Evolutionary conservation across 1,140 invertebrate genomes (phyloP).

Genomic region (Bombus consobrinus): DNA sequence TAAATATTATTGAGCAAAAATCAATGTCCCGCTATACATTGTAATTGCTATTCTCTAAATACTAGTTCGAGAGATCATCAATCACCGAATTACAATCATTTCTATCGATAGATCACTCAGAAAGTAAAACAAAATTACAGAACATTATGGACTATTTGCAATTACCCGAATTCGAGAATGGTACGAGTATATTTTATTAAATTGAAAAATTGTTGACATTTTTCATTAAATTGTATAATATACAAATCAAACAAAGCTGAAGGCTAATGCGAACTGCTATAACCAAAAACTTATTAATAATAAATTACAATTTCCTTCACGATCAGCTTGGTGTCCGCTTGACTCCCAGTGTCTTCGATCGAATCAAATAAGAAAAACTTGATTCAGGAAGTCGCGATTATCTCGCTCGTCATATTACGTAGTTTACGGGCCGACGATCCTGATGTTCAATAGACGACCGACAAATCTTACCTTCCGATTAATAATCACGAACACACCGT

Average conservation of each 20-base stretch:
- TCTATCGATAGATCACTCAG: too few species aligned
- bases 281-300: neutral
- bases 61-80: fast-evolving
- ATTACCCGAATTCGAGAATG: fast-evolving
- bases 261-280: neutral
- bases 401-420: neutral
- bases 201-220: too few species aligned
- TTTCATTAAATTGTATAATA: fast-evolving
- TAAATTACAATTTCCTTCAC: slow-evolving; percentile 36
- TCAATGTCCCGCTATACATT: neutral
- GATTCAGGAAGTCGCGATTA: neutral
- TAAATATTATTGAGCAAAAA: slow-evolving; percentile 51
- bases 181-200: too few species aligned
- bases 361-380: neutral
- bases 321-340: neutral
- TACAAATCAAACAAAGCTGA: neutral
- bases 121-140: too few species aligned
- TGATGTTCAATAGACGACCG: neutral
- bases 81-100: too few species aligned
- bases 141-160: too few species aligned
- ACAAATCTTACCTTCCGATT: slow-evolving; percentile 23
- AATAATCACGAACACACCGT: neutral
- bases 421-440: too few species aligned
- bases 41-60: fast-evolving
- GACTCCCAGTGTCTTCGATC: slow-evolving; percentile 4